Evolutionary conservation across 2,888 invertebrate species (phyloP).

Genomic region (Mythimna lalbum): DNA sequence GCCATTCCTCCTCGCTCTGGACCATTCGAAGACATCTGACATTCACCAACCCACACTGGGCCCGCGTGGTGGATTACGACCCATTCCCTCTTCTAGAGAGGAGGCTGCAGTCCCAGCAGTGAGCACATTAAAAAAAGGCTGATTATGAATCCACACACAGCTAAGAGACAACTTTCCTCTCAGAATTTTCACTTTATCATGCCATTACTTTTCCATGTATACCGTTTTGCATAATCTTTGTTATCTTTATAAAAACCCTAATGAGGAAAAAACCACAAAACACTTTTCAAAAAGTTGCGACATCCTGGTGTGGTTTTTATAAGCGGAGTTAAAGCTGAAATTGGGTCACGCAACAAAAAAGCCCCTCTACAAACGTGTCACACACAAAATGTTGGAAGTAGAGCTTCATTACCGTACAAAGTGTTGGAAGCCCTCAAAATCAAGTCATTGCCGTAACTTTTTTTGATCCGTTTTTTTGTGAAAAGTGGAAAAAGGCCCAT

Average conservation of each 20-base stretch:
- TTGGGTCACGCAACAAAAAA: conserved; percentile 38
- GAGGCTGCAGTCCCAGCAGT: too few species aligned
- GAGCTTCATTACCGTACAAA: conserved; percentile 21
- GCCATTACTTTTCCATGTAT: not conserved
- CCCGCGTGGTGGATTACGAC: too few species aligned
- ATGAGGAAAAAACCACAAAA: not conserved
- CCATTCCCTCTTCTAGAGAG: too few species aligned
- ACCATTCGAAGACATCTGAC: too few species aligned
- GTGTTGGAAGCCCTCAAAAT: conserved; percentile 17
- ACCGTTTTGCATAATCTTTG: not conserved
- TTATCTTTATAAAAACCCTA: not conserved
- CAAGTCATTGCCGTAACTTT: conserved; percentile 1
- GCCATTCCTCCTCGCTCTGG: too few species aligned
- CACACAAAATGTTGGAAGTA: conserved; percentile 30
- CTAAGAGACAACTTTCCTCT: not conserved
- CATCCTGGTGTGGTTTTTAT: conserved; percentile 5
- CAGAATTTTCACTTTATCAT: not conserved
- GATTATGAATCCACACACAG: not conserved
- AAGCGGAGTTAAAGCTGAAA: conserved; percentile 20
- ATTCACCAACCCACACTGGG: too few species aligned
- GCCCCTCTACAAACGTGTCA: conserved; percentile 18
- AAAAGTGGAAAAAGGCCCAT: not conserved
- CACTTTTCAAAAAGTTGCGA: conserved; percentile 6
- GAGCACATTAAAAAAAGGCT: too few species aligned
- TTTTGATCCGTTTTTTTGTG: not conserved